Percentiles rank a stretch among this genome's conserved stretches.
Conservation (phyloP, 2,797 vertebrate genomes). For the Microctenopoma stevenorrisi region DNA sequence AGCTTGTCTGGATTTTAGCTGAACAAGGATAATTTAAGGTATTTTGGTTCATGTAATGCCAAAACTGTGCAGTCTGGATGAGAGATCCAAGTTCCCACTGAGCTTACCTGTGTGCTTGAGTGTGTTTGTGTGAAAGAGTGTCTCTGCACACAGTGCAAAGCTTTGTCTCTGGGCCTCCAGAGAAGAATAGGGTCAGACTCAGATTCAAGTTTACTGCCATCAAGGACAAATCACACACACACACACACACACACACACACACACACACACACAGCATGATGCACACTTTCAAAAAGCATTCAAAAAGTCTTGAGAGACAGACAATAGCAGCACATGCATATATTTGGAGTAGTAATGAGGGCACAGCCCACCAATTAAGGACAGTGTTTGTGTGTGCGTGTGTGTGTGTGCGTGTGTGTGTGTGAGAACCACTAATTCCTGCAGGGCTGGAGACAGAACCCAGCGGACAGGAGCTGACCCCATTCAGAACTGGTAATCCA, state of each 20-base stretch:
- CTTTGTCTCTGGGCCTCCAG: constrained; percentile 37
- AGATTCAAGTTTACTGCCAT: not conserved
- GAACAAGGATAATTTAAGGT: too few species aligned
- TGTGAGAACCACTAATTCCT: constrained; percentile 48
- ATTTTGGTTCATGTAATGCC: too few species aligned
- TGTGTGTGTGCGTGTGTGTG: constrained; percentile 27
- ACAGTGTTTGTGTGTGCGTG: constrained; percentile 26
- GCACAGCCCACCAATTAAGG: constrained; percentile 67
- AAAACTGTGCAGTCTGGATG: too few species aligned
- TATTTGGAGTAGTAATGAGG: constrained; percentile 74
- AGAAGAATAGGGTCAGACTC: constrained; percentile 48
- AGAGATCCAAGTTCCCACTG: constrained; percentile 28
- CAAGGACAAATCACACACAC: too few species aligned
- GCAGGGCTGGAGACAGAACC: constrained; percentile 67
- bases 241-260: constrained; percentile 26
- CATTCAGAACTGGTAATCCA: constrained; percentile 80
- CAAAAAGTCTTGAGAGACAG: constrained; percentile 55
- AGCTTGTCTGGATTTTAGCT: too few species aligned
- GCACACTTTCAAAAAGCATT: constrained; percentile 31
- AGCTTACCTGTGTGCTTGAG: constrained; percentile 42
- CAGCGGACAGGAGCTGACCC: constrained; percentile 72
- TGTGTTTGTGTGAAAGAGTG: constrained; percentile 25
- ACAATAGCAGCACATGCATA: constrained; percentile 68
- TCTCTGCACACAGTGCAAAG: constrained; percentile 32
- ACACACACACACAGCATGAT: constrained; percentile 21